phyloP scores from a whole-genome alignment of 2,797 vertebrate species.

The Etheostoma nigrum region DNA sequence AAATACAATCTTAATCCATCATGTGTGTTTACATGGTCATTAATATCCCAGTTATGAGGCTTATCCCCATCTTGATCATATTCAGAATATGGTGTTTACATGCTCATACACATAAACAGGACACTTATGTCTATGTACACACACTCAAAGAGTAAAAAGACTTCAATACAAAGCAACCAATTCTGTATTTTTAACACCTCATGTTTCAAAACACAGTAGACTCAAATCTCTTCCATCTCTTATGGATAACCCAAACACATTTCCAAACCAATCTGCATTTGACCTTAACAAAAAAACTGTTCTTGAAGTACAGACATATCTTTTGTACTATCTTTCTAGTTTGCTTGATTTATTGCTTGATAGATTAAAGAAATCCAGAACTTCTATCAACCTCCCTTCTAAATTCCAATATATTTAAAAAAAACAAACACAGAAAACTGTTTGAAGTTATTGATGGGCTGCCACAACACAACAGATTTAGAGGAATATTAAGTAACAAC shows the following conservation, averaged over 20 bases:
- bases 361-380: background rate
- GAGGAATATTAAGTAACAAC: constrained; percentile 37
- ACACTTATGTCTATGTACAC: background rate
- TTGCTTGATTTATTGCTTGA: background rate
- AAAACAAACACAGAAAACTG: background rate
- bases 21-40: constrained; percentile 22
- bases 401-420: background rate
- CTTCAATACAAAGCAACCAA: background rate
- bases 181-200: background rate
- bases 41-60: constrained; percentile 15
- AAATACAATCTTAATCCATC: background rate
- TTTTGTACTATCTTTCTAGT: too few species aligned
- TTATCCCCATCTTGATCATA: constrained; percentile 39
- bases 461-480: constrained; percentile 32
- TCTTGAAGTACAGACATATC: background rate
- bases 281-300: background rate
- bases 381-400: background rate
- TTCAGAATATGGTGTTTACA: constrained; percentile 29
- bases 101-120: background rate
- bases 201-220: background rate
- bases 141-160: background rate
- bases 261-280: background rate
- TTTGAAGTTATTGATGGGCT: background rate
- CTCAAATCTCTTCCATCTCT: background rate
- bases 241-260: background rate